Conservation (phyloP, 2,797 vertebrate genomes). For the Hyperoplus immaculatus region DNA sequence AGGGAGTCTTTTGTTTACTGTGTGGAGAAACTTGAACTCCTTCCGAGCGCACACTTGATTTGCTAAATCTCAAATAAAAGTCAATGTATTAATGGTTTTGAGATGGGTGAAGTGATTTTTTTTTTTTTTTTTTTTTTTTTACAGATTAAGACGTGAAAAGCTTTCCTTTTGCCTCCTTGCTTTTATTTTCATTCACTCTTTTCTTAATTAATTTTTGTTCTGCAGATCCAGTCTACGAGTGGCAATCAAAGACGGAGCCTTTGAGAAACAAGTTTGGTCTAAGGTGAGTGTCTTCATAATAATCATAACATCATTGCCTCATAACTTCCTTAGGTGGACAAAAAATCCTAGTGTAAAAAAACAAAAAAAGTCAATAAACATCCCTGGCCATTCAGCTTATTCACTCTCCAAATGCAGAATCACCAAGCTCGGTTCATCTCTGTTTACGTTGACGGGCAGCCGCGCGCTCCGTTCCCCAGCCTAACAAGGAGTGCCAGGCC, state of each 20-base stretch:
- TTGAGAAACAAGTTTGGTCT: slow-evolving; percentile 60
- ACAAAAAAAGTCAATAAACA: slow-evolving; percentile 19
- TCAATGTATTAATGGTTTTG: not conserved
- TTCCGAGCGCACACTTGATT: slow-evolving; percentile 15
- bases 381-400: slow-evolving; percentile 68
- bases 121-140: too few species aligned
- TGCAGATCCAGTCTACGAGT: slow-evolving; percentile 68
- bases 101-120: too few species aligned
- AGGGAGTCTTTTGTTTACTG: slow-evolving; percentile 26
- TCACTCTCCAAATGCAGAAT: slow-evolving; percentile 61
- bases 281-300: slow-evolving; percentile 70
- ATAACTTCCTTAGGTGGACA: slow-evolving; percentile 26
- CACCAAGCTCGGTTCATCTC: slow-evolving; percentile 53
- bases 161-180: not conserved
- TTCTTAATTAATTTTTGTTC: slow-evolving; percentile 16
- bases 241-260: slow-evolving; percentile 83
- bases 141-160: too few species aligned
- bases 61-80: slow-evolving; percentile 11
- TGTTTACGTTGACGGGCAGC: slow-evolving; percentile 73
- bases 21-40: not conserved
- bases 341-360: not conserved
- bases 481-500: slow-evolving; percentile 69
- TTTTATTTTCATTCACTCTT: not conserved
- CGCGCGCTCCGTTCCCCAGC: slow-evolving; percentile 69
- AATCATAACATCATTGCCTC: slow-evolving; percentile 14